Conservation (phyloP, 2,797 vertebrate species). For the Anas capensis region DNA sequence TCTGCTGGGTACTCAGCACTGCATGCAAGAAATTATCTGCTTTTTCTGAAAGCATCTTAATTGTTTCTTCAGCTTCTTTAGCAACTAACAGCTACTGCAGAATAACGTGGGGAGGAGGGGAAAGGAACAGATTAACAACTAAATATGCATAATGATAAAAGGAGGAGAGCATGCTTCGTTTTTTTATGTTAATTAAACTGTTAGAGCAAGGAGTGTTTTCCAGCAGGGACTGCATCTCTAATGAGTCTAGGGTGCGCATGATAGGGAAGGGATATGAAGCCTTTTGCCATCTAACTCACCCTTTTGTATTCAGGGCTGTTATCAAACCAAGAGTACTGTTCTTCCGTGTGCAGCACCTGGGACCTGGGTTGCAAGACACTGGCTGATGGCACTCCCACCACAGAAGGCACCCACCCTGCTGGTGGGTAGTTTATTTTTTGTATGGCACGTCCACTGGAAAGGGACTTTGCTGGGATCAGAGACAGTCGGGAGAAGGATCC, state of each 20-base stretch:
- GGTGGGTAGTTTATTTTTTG: background rate
- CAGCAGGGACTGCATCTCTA: background rate
- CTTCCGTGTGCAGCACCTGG: rapidly evolving
- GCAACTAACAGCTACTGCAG: background rate
- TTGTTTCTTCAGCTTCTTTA: constrained; percentile 43
- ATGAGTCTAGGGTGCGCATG: background rate
- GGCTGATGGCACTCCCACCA: rapidly evolving
- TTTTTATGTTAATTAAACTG: background rate
- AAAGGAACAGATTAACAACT: background rate
- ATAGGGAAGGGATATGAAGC: background rate
- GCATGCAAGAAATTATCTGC: constrained; percentile 27
- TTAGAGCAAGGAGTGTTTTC: background rate
- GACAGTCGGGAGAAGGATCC: background rate
- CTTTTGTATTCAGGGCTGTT: background rate
- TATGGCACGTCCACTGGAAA: background rate
- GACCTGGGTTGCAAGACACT: background rate
- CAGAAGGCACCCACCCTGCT: background rate
- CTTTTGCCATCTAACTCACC: background rate
- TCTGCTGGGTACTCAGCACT: constrained; percentile 28
- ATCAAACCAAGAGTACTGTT: background rate
- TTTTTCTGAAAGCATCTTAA: constrained; percentile 44
- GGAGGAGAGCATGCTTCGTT: background rate
- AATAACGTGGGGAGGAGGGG: background rate
- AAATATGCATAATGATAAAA: background rate
- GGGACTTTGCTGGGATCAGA: background rate